Percentiles rank a stretch among this genome's conserved stretches.
These are phyloP conservation scores for Ciconia stormi DNA, from an alignment of 2,113 vertebrate genomes.

Conservation along the genomic window DNA sequence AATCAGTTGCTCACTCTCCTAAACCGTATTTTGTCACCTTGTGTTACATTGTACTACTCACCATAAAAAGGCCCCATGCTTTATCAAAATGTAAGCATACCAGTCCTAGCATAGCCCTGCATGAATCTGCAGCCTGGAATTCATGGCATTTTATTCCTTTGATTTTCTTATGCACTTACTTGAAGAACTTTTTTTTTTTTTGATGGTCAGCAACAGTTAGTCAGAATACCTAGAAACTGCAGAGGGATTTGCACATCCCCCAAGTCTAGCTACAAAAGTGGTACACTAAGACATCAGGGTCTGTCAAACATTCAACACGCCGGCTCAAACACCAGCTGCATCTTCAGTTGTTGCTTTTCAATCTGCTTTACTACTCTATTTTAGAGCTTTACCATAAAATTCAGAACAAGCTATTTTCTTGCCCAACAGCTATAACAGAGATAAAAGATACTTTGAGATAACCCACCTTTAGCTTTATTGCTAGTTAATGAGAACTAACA, in stretches of 20 bases:
- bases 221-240: neutral
- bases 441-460: neutral
- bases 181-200: neutral
- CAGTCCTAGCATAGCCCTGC: neutral
- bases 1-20: neutral
- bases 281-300: neutral
- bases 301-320: neutral
- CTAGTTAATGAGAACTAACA: neutral
- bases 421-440: neutral
- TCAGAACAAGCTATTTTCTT: neutral
- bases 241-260: neutral
- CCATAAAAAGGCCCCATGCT: neutral
- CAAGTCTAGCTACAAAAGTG: neutral
- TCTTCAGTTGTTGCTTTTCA: constrained; percentile 52
- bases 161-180: neutral
- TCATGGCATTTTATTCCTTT: constrained; percentile 24
- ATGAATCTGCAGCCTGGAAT: constrained; percentile 45
- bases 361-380: neutral
- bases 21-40: neutral
- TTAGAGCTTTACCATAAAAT: neutral
- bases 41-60: neutral
- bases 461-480: neutral
- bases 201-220: neutral
- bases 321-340: neutral
- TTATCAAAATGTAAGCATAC: constrained; percentile 36